These are phyloP conservation scores for Saimiri boliviensis DNA, from an alignment of 2,113 vertebrate genomes.

Conservation along the genomic window DNA sequence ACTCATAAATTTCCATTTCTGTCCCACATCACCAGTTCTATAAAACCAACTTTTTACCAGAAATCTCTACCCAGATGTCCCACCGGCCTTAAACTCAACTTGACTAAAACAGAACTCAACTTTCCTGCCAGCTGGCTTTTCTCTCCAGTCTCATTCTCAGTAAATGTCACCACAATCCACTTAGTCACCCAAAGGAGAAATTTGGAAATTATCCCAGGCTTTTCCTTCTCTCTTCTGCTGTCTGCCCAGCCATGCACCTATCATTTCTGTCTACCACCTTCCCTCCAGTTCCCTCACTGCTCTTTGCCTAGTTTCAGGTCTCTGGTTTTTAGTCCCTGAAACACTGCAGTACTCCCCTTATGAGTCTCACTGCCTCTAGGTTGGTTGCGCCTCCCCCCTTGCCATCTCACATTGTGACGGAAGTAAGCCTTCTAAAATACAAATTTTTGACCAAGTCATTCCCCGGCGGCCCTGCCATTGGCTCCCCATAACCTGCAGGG, in stretches of 20 bases:
- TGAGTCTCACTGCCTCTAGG: not conserved
- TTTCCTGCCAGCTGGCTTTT: conserved; percentile 36
- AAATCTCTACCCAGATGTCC: not conserved
- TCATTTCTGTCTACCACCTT: not conserved
- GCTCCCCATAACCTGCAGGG: not conserved
- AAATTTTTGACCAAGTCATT: not conserved
- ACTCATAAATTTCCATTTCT: not conserved
- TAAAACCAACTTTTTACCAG: conserved; percentile 3
- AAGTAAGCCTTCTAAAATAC: not conserved
- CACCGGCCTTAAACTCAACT: not conserved
- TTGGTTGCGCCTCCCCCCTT: not conserved
- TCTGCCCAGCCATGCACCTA: too few species aligned
- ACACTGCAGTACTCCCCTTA: not conserved
- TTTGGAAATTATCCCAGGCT: not conserved
- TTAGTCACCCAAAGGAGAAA: conserved; percentile 1
- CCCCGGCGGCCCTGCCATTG: not conserved
- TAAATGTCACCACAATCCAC: not conserved
- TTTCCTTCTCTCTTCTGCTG: not conserved
- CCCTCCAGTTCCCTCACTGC: not conserved
- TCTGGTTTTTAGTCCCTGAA: not conserved
- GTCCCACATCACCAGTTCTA: not conserved
- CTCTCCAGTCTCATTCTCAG: not conserved
- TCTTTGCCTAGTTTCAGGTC: not conserved
- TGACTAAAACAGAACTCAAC: conserved; percentile 34
- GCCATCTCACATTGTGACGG: not conserved